Base-by-base conservation (phyloP, 2,797 vertebrate genomes). In the Chaetophractus vellerosus region DNA sequence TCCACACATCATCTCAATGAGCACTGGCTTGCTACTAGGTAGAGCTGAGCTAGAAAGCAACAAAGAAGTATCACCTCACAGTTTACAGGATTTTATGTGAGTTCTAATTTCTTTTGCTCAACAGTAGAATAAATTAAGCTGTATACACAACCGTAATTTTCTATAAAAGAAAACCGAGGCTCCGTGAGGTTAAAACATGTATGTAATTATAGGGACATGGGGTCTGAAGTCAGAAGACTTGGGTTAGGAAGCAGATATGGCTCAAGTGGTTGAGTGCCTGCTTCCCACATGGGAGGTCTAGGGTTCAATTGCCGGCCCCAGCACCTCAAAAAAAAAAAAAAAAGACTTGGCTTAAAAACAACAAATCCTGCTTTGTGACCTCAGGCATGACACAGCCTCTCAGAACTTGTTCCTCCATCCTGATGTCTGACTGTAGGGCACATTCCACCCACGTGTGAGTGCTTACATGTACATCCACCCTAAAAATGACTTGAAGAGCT, bases 91-190 rank as follows among this genome's bases (percentile, higher is more conserved):
- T 74, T 68, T 68, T 63, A 19, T 36, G 5, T 6, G 55, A 94
- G 63, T 81, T 90, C 72, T 81, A 90, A 90, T 26, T 74, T 66
- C 33, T 76, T 48, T 75, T n/a, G 14, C 74, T 76, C 64, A 31
- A 66, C 10, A 52, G 31, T 75, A 72, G 82, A 28, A 45, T 31
- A 90, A 90, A 69, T 50, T 48, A 82, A 85, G 59, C 33, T 63
- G 28, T 19, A 66, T n/a, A 78, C 6, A 18, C 26, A 38, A 45
- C 45, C 10, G 45, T 11, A 66, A 3, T 15, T 48, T 59, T 78
- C 76, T 78, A n/a, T 52, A 61, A 0, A 38, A 91, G 45, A 87
- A 94, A 90, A 80, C 2, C 6, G 41, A 84, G 64, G 61, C 12
- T 75, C 33, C 86, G 14, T 38, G 7, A 88, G 38, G 16, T 75